These are phyloP conservation scores for Xiphophorus birchmanni DNA, from an alignment of 2,797 vertebrate species.

Conservation along the genomic window DNA sequence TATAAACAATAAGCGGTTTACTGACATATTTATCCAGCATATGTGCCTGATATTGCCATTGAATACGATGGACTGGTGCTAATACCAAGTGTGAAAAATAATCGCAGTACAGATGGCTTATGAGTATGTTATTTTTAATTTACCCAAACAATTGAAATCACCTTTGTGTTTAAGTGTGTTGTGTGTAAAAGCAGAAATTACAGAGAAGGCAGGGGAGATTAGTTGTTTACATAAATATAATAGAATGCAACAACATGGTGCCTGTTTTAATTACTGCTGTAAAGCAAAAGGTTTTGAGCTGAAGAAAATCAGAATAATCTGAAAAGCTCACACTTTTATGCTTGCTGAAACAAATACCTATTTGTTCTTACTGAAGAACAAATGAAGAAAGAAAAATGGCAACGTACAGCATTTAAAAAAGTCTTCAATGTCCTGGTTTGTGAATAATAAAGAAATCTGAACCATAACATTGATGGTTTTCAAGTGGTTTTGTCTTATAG, in stretches of 20 bases:
- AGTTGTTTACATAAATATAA: background rate
- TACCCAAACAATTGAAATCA: background rate
- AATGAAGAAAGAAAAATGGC: background rate
- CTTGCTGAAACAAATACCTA: background rate
- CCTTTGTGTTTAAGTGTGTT: background rate
- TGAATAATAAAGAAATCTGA: background rate
- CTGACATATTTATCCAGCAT: constrained; percentile 57
- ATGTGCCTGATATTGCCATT: constrained; percentile 50
- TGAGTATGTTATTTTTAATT: constrained; percentile 28
- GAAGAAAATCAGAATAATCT: background rate
- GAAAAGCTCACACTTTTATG: background rate
- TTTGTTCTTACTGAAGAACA: background rate
- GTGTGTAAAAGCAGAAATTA: background rate
- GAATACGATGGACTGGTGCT: constrained; percentile 32
- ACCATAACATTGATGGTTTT: background rate
- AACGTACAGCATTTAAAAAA: background rate
- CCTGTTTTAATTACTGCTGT: background rate
- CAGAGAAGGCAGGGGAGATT: background rate
- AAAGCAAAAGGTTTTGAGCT: background rate
- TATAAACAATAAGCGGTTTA: constrained; percentile 40
- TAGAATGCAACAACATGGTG: background rate
- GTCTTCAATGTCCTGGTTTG: background rate
- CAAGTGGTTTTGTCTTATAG: background rate
- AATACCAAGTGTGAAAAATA: constrained; percentile 50
- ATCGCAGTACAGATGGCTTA: constrained; percentile 49